Conservation (phyloP, 1,140 invertebrate species). For the Lepidurus packardi region DNA sequence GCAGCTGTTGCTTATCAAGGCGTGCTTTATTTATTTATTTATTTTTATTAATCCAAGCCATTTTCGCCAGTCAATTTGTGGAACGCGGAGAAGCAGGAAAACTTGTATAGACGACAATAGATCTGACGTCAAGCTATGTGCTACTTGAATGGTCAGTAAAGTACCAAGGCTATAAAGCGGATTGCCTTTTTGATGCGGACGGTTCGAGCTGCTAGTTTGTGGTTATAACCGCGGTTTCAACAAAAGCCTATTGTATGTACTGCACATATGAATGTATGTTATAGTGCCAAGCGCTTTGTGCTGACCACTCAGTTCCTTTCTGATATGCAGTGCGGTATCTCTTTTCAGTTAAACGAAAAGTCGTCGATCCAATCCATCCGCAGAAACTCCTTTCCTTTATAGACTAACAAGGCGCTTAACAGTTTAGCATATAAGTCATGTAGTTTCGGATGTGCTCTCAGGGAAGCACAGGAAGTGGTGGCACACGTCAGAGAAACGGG, state of each 20-base stretch:
- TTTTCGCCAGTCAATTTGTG: neutral
- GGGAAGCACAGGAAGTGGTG: neutral
- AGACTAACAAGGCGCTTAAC: too few relatives aligned
- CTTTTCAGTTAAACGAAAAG: neutral
- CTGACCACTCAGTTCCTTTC: neutral
- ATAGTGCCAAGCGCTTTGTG: neutral
- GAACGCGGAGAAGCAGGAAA: neutral
- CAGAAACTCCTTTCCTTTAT: too few relatives aligned
- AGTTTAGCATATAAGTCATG: neutral
- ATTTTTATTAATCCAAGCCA: neutral
- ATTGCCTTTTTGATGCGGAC: neutral
- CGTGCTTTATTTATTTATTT: too few relatives aligned
- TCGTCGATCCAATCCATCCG: neutral
- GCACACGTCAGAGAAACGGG: neutral
- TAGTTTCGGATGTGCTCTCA: neutral
- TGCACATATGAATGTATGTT: neutral
- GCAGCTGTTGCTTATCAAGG: too few relatives aligned
- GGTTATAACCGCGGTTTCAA: conserved; percentile 8
- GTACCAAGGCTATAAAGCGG: neutral
- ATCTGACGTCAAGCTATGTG: neutral
- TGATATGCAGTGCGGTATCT: neutral
- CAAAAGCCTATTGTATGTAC: neutral
- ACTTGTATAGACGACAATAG: neutral
- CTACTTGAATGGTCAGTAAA: neutral
- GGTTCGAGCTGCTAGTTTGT: neutral